Base-by-base conservation (phyloP, 2,888 invertebrate genomes). In the Graphium colonna region DNA sequence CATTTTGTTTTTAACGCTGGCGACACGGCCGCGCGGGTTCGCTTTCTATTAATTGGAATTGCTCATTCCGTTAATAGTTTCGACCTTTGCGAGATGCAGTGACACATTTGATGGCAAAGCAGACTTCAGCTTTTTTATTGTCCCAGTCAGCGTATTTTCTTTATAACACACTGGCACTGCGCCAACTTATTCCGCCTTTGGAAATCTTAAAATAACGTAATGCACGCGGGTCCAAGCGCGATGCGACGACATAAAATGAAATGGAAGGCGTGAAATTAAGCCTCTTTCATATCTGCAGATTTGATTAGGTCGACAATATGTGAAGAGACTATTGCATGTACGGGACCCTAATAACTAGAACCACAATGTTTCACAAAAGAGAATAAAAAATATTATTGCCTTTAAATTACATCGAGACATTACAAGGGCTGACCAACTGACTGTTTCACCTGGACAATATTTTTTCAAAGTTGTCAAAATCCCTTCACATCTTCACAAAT, bases 21-120 rank as follows among this genome's bases (percentile, higher is more conserved):
- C 21, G 21, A 21, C 21, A 21, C 21, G 21, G 44, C 39, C 38
- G 18, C 52, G 42, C 48, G 48, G 53, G 40, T 44, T 45, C 49
- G 45, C 54, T 49, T 50, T 26, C 49, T 49, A 45, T 54, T 54
- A 54, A 54, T 54, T 50, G 31, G 38, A 53, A 49, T 45, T 50
- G 54, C 54, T 50, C 54, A 50, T 54, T 45, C 49, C 49, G 38
- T 39, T 44, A 49, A 53, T 48, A 53, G 48, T 53, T 53, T 53
- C 53, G 44, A 49, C 48, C 48, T 53, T 49, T 38, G 16, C 52
- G 15, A 49, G 10, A 21, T 43, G 48, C 48, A 39, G 48, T 44
- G 48, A 49, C 48, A 49, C 40, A 39, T 54, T 44, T 52, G 42
- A 41, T 36, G 40, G 9, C 52, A 36, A 39, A 21, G 41, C 46